A percentile compares a stretch with the other conserved stretches of the same genome.
phyloP scores from a whole-genome alignment of 2,113 vertebrate genomes.

The Nettapus auritus region DNA sequence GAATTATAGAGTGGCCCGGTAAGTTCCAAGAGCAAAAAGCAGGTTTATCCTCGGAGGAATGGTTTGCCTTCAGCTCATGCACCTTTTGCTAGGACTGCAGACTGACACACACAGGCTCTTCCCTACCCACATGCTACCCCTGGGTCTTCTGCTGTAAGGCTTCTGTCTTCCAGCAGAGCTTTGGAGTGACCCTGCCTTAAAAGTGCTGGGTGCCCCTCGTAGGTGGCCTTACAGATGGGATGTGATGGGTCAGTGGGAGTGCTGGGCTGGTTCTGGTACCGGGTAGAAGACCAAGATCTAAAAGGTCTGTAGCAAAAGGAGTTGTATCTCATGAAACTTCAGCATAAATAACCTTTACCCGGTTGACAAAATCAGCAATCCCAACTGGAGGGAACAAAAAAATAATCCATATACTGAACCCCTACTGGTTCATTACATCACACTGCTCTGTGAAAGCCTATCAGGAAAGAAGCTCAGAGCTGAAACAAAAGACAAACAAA shows the following conservation, averaged over 20 bases:
- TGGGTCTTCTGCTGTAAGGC: neutral
- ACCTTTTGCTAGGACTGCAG: neutral
- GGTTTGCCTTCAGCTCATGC: neutral
- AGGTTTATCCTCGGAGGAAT: neutral
- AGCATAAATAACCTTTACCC: neutral
- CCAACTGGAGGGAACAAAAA: neutral
- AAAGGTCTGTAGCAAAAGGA: neutral
- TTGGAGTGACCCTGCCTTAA: neutral
- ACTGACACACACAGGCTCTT: neutral
- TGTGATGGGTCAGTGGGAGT: neutral
- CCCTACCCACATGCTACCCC: rapidly evolving
- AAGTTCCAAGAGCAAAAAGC: conserved; percentile 24
- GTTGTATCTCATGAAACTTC: neutral
- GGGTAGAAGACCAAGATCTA: neutral
- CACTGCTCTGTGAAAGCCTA: neutral
- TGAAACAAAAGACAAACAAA: neutral
- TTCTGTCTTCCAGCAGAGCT: neutral
- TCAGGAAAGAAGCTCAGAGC: neutral
- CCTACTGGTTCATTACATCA: neutral
- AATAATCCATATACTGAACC: neutral
- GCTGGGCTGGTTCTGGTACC: neutral
- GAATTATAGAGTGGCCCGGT: neutral
- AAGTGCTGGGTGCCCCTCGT: neutral
- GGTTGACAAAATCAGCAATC: neutral
- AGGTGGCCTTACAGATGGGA: neutral